phyloP scores from a whole-genome alignment of 2,797 vertebrate species.

The Spinus olivaceus region DNA sequence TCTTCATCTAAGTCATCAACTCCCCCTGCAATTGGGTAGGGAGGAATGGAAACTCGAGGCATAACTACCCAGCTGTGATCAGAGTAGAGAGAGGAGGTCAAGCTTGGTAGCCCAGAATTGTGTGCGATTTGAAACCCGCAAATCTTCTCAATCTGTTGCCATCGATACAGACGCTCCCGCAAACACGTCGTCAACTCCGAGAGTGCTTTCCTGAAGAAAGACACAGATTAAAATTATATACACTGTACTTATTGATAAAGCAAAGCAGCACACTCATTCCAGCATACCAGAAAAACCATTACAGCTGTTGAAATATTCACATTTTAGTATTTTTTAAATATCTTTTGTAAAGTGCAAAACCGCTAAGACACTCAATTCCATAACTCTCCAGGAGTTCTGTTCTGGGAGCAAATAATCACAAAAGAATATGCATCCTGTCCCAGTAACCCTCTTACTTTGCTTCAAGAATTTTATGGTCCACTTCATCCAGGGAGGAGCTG shows the following conservation, averaged over 20 bases:
- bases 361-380: not conserved
- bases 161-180: conserved; percentile 95
- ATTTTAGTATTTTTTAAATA: not conserved
- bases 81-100: conserved; percentile 94
- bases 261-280: not conserved
- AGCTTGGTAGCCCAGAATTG: conserved; percentile 92
- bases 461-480: conserved; percentile 98
- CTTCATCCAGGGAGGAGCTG: conserved; percentile 96
- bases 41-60: conserved; percentile 94
- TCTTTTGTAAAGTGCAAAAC: not conserved
- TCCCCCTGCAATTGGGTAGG: conserved; percentile 96
- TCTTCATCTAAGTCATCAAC: conserved; percentile 98
- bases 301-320: not conserved
- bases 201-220: conserved; percentile 85
- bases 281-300: not conserved
- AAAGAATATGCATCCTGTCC: not conserved
- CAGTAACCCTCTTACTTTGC: conserved; percentile 86
- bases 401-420: not conserved
- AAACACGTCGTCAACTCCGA: conserved; percentile 95
- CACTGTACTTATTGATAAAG: not conserved
- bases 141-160: conserved; percentile 98
- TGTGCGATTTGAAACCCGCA: conserved; percentile 94
- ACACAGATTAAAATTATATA: not conserved
- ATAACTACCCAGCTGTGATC: conserved; percentile 99
- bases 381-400: not conserved